Base-by-base conservation (phyloP, 1,140 invertebrate species). In the Mamestra configurata region DNA sequence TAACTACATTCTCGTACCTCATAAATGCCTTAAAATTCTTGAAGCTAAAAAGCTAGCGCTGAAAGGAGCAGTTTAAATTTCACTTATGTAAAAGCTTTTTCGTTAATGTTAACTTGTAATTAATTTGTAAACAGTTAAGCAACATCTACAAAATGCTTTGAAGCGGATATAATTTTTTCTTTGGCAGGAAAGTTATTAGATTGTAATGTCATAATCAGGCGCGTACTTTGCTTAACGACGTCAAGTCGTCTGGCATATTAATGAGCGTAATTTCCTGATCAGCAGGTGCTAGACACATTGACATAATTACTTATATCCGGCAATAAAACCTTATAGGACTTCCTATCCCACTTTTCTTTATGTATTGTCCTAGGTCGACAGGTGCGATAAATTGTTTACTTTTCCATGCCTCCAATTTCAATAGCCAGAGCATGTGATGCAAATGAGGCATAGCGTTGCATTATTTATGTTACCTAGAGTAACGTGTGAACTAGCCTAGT, bases 401-500 rank as follows among this genome's bases (percentile, higher is more conserved):
- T 71, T 70, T 76, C 37, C 22, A 59, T 76, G 22, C 15, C 13
- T 57, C 49, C 31, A 55, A 40, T 40, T 76, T 43, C 55, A 76
- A 76, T 61, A 37, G 49, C 10, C 11, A 18, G 43, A 1, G 37
- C 15, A 27, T 61, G 40, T 22, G 15, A 76, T 76, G 37, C 55
- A 76, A 76, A 59, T 61, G 37, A 37, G n/a, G 22, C 31, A 20
- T 53, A 61, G 35, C 55, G 55, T 22, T 76, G 72, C 72, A 76
- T 76, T 61, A 61, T 59, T 76, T 76, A 76, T 76, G 31, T 61
- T 43, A 61, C 55, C 64, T 43, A 76, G 55, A 31, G 31, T 40
- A 59, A 76, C 72, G 72, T 76, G 72, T 76, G 72, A 76, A 76
- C 72, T 76, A 61, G 72, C 40, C 18, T 66, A 59, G 55, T 76